Evolutionary conservation across 92 coral and sea anemone genomes (phyloP).

Genomic region (Siderastrea siderea): DNA sequence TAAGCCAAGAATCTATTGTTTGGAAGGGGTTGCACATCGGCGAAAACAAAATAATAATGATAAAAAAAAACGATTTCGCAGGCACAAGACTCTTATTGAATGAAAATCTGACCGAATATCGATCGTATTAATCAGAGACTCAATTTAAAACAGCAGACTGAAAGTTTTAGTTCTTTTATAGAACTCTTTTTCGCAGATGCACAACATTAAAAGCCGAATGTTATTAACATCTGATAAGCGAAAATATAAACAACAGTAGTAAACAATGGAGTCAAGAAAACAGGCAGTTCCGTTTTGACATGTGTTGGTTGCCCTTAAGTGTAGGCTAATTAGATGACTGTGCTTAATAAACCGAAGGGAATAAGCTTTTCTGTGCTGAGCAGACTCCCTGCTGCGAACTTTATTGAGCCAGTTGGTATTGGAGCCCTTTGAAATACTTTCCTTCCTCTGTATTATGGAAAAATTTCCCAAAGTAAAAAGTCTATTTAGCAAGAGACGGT

Average conservation of each 20-base stretch:
- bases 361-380: conserved; percentile 40
- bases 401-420: conserved; percentile 49
- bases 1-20: too few relatives aligned
- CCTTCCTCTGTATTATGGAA: neutral
- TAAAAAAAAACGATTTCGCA: too few relatives aligned
- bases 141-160: too few relatives aligned
- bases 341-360: conserved; percentile 63
- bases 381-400: conserved; percentile 66
- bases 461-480: conserved; percentile 23
- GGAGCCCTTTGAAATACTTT: conserved; percentile 3
- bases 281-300: conserved; percentile 52
- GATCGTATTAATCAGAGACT: too few relatives aligned
- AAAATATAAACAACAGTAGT: conserved; percentile 3
- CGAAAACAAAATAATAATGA: too few relatives aligned
- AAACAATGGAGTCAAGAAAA: conserved; percentile 16
- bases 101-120: too few relatives aligned
- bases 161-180: too few relatives aligned
- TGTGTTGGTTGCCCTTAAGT: conserved; percentile 51
- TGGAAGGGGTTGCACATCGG: too few relatives aligned
- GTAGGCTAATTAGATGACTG: conserved; percentile 58
- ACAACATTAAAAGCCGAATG: neutral
- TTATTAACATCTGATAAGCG: conserved; percentile 12
- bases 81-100: too few relatives aligned
- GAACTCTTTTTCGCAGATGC: too few relatives aligned
- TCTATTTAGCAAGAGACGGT: too few relatives aligned